A percentile compares a stretch with the other conserved stretches of the same genome.
phyloP scores from a whole-genome alignment of 1,140 invertebrate genomes.

The Drosophila grimshawi region DNA sequence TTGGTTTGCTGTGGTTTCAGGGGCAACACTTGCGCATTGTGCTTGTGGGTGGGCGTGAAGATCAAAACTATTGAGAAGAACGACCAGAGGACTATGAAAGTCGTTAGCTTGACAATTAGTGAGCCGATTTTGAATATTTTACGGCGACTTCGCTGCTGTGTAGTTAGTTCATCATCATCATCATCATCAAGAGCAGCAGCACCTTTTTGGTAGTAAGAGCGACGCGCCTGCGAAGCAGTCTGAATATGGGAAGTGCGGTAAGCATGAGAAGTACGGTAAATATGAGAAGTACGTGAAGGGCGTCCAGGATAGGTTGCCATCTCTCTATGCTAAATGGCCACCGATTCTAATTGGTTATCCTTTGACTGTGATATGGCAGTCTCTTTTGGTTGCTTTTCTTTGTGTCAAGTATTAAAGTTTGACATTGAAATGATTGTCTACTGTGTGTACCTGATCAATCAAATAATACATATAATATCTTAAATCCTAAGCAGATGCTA shows the following conservation, averaged over 20 bases:
- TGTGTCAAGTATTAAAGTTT: too few relatives aligned
- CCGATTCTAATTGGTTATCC: too few relatives aligned
- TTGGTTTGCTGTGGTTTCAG: neutral
- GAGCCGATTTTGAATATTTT: neutral
- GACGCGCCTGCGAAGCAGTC: neutral
- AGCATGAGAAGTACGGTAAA: too few relatives aligned
- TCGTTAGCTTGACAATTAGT: neutral
- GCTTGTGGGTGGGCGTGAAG: neutral
- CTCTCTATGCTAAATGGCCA: too few relatives aligned
- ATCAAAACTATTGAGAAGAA: neutral
- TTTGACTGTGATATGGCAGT: too few relatives aligned
- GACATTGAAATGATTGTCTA: too few relatives aligned
- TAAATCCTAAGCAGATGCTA: too few relatives aligned
- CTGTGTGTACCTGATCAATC: too few relatives aligned
- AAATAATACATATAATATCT: too few relatives aligned
- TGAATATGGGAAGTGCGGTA: neutral
- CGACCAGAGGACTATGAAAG: neutral
- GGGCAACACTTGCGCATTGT: neutral
- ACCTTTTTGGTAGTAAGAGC: neutral
- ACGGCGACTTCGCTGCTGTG: neutral
- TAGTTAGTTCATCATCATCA: neutral
- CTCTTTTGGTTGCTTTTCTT: too few relatives aligned
- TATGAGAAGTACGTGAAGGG: too few relatives aligned
- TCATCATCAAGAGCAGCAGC: neutral
- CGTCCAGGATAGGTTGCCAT: too few relatives aligned